phyloP scores from a whole-genome alignment of 2,888 invertebrate genomes.

The Andrena chrysosceles region DNA sequence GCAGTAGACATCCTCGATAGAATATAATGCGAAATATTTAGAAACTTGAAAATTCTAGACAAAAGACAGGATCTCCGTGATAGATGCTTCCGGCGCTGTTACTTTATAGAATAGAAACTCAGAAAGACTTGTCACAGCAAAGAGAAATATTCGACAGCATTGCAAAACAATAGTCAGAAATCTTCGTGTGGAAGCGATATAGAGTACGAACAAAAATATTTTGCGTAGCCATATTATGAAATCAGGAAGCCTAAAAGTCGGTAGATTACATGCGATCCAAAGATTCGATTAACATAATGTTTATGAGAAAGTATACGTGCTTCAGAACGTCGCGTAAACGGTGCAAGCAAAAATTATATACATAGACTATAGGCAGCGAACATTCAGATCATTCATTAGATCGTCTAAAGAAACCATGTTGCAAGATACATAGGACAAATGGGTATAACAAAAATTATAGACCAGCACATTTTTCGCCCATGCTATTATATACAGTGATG shows the following conservation, averaged over 20 bases:
- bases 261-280: conserved; percentile 84
- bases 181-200: conserved; percentile 60
- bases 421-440: conserved; percentile 26
- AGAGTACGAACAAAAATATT: conserved; percentile 48
- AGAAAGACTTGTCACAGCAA: conserved; percentile 27
- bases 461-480: conserved; percentile 27
- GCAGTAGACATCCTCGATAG: conserved; percentile 37
- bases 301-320: conserved; percentile 57
- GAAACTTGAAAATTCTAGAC: not conserved
- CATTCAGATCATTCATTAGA: conserved; percentile 41
- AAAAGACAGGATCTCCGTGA: not conserved
- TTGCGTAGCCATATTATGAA: conserved; percentile 68
- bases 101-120: conserved; percentile 1
- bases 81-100: conserved; percentile 12
- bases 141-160: conserved; percentile 52
- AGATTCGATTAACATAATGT: conserved; percentile 73
- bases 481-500: conserved; percentile 30
- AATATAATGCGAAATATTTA: conserved; percentile 36
- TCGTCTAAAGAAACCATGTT: conserved; percentile 41
- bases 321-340: conserved; percentile 45
- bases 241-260: conserved; percentile 81
- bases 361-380: conserved; percentile 16
- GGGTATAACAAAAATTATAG: not conserved
- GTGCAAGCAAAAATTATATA: conserved; percentile 29
- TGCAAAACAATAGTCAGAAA: conserved; percentile 58